phyloP scores from a whole-genome alignment of 1,140 invertebrate genomes.

The Ylistrum balloti region DNA sequence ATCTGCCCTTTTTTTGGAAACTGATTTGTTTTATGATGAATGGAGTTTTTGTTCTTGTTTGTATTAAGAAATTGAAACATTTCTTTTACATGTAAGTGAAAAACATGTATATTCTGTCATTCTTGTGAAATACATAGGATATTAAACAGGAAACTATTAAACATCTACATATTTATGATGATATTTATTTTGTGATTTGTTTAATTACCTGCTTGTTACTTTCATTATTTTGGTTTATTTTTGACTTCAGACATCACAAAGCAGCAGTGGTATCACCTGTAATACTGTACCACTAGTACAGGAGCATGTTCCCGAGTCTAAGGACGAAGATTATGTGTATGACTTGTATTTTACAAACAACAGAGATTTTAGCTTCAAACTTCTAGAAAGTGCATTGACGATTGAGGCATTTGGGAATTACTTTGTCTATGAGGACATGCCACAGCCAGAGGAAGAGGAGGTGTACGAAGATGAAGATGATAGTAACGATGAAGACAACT shows the following conservation, averaged over 20 bases:
- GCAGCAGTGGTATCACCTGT: slow-evolving; percentile 69
- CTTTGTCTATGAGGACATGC: slow-evolving; percentile 56
- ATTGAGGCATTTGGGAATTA: slow-evolving; percentile 72
- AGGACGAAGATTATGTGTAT: slow-evolving; percentile 76
- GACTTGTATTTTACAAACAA: slow-evolving; percentile 80
- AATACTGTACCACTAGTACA: slow-evolving; percentile 74
- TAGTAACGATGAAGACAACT: slow-evolving; percentile 80
- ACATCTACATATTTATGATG: no score
- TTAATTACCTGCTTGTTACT: no score
- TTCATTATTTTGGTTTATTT: no score
- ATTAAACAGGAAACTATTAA: no score
- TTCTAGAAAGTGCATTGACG: slow-evolving; percentile 72
- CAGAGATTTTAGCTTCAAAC: slow-evolving; percentile 71
- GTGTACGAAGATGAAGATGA: slow-evolving; percentile 79
- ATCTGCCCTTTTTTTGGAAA: no score
- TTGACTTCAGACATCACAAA: slow-evolving; percentile 56
- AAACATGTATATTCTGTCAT: no score
- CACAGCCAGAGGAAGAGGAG: slow-evolving; percentile 63
- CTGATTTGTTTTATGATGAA: no score
- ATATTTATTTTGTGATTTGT: no score
- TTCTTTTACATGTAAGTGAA: no score
- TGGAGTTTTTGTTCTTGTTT: no score
- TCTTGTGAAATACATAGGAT: no score
- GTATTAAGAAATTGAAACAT: no score
- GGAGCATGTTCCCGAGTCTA: slow-evolving; percentile 58